Base-by-base conservation (phyloP, 2,888 invertebrate species). In the Tuta absoluta region DNA sequence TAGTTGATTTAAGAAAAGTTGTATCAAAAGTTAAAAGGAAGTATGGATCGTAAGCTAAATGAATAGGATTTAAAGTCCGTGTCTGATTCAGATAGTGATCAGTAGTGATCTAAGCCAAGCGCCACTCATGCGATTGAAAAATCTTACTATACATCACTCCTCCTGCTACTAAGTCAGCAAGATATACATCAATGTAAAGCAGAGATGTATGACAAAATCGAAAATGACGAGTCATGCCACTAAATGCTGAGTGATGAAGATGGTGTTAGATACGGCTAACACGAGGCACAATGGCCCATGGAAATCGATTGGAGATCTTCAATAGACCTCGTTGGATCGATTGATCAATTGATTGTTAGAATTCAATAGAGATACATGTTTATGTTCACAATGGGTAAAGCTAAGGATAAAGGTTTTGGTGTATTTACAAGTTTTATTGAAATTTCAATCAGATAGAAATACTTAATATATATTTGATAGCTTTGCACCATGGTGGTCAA, bases 261-360 rank as follows among this genome's bases (percentile, higher is more conserved):
- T 80, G 76, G 80, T 80, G 83, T 80, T 74, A 70, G 87, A 87
- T 87, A 82, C 65, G 73, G 75, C 72, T 72, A 72, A 82, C 80
- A 80, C 75, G 75, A 74, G 76, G 69, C 75, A 84, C 86, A 82
- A 86, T 81, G 73, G 79, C 71, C 73, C 78, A 77, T 78, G 72
- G 73, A 72, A 82, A 82, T 83, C 75, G 79, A 82, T 86, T 85
- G 78, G 74, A 80, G 81, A 81, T 81, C 74, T 71, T 74, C 71
- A 81, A 82, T 80, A 71, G 71, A 67, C 71, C 72, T 72, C 73
- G 73, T 71, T 66, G 71, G 74, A 74, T 75, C 71, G 75, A 79
- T 78, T 75, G 73, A 74, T 76, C 74, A 73, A 74, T 76, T 73
- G 71, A 75, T 72, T 72, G 74, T 71, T 72, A 70, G 70, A 70